Percentiles rank a stretch among this genome's conserved stretches.
Evolutionary conservation across 2,888 invertebrate species (phyloP).

Genomic region (Lamellibrachia columna): DNA sequence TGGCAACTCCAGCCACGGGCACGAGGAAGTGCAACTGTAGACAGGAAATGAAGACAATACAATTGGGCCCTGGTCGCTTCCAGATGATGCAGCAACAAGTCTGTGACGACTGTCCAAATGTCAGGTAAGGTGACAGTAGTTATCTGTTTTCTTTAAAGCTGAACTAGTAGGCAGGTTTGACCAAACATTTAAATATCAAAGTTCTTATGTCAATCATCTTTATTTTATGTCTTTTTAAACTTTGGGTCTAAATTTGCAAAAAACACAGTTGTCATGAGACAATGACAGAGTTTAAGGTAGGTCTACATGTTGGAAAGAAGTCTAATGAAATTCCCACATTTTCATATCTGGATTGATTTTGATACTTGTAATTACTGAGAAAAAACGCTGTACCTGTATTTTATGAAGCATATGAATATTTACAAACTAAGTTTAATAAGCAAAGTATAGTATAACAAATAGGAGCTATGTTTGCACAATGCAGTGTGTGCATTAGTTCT

Average conservation of each 20-base stretch:
- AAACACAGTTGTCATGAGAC: not conserved
- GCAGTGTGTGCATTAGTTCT: too few species aligned
- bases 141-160: not conserved
- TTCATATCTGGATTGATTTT: too few species aligned
- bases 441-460: too few species aligned
- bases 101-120: slow-evolving; percentile 99
- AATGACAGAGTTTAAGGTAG: not conserved
- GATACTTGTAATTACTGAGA: too few species aligned
- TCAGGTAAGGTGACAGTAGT: slow-evolving; percentile 71
- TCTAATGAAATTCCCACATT: not conserved
- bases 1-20: slow-evolving; percentile 90
- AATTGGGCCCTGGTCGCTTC: slow-evolving; percentile 94
- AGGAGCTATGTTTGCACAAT: too few species aligned
- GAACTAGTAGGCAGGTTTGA: not conserved
- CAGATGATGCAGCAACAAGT: slow-evolving; percentile 96
- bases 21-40: slow-evolving; percentile 98
- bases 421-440: too few species aligned
- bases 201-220: too few species aligned
- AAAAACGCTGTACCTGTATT: too few species aligned
- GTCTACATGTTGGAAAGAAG: not conserved
- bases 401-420: too few species aligned
- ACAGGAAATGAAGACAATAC: slow-evolving; percentile 97
- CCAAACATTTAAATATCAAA: not conserved
- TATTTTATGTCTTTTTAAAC: not conserved
- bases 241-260: not conserved